Evolutionary conservation across 2,888 invertebrate species (phyloP), one percentile per base, ranked within the genome.

Genomic region (Lasioglossum zephyrum): DNA sequence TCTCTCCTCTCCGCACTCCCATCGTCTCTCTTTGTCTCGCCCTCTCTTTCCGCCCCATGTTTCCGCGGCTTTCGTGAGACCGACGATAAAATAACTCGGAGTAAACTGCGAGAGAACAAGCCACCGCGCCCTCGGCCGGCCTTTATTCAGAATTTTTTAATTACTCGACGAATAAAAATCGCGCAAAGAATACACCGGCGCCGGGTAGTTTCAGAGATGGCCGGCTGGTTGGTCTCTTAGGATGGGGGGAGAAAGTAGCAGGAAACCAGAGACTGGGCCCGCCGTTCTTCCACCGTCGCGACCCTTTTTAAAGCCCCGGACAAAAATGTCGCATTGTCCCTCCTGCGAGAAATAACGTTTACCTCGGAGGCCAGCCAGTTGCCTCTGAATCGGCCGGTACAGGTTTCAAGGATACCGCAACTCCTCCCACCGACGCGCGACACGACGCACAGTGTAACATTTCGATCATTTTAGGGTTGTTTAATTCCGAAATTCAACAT

Each of bases 131-230:
- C 49, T 73, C n/a, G 44, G 41, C 47, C n/a, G 26, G 49, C 44
- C 49, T 81, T 72, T 31, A n/a, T 69, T 69, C 31, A 22, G 41
- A 76, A 78, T 74, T 79, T 73, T 83, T 83, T 82, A 79, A 85
- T 70, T 76, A 57, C 74, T 72, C 41, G 49, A 26, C 57, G 31
- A 31, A 57, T 70, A 73, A 77, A 80, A 84, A 72, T 83, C 69
- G 53, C 41, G 41, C 44, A 8, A 66, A 79, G 44, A 44, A 69
- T 57, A 44, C 63, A 31, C 41, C n/a, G 70, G 36, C 39, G 53
- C 47, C 47, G 36, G 36, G 22, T 63, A 63, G 77, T 47, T 70
- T 36, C 72, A 36, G 74, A 49, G 41, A 44, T 26, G 47, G 26
- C 6, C 49, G 39, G 26, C 53, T 26, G 70, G 39, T 41, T n/a